These are phyloP conservation scores for Tetramorium bicarinatum DNA, from an alignment of 2,888 invertebrate species.

Conservation along the genomic window DNA sequence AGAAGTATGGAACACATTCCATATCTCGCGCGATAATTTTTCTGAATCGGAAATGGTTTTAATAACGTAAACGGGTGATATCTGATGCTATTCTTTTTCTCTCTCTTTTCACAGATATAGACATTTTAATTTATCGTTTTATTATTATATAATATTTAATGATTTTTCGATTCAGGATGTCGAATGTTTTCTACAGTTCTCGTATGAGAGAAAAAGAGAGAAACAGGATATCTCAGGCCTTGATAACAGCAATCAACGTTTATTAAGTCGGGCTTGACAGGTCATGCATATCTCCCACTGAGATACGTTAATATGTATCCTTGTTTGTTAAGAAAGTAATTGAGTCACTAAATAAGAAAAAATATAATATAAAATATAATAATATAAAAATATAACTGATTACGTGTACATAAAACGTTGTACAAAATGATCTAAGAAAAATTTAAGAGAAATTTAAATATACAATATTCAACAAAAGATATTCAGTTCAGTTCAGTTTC, in stretches of 20 bases:
- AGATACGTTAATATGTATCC: background rate
- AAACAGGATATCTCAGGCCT: background rate
- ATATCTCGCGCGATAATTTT: background rate
- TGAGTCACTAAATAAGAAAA: slow-evolving; percentile 4
- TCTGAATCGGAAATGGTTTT: background rate
- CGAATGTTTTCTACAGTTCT: background rate
- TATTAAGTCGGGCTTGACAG: background rate
- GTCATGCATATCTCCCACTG: background rate
- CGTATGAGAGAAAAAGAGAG: background rate
- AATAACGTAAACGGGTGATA: background rate
- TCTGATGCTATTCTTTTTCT: background rate
- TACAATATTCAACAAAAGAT: background rate
- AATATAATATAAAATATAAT: background rate
- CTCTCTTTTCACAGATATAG: background rate
- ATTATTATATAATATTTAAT: background rate
- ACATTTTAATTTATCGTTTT: slow-evolving; percentile 20
- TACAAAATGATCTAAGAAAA: background rate
- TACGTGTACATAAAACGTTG: background rate
- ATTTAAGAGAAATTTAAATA: background rate
- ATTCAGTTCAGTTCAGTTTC: background rate
- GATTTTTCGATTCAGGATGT: background rate
- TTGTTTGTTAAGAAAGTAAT: slow-evolving; percentile 4
- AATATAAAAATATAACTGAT: slow-evolving; percentile 1
- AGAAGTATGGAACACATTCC: background rate
- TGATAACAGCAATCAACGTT: slow-evolving; percentile 23